Evolutionary conservation across 2,113 vertebrate genomes (phyloP), one percentile per base, ranked within the genome.

Genomic region (Sciurus niger): DNA sequence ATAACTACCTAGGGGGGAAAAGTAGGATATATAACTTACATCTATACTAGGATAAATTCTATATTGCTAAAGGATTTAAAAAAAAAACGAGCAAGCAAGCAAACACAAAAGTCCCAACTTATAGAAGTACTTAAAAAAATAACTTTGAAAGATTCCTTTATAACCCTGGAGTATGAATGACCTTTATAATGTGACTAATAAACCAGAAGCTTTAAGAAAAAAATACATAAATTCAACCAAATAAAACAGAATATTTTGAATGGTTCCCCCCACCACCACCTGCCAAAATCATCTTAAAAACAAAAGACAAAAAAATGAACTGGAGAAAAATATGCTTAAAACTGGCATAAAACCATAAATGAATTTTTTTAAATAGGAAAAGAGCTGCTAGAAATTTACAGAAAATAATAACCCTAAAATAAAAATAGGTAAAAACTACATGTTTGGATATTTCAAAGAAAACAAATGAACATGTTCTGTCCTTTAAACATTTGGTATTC

Each of bases 401-500:
- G 32, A 82, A n/a, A 53, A 76, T 65, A 46, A 70, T 76, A 89
- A 77, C 8, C 74, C 1, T 76, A 80, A 51, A 84, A 67, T 93
- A 84, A 92, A 96, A 70, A 73, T 82, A 40, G 48, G 34, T 67
- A 89, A 80, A 94, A 93, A 70, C 43, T n/a, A 74, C 0, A n/a
- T 55, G 60, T 37, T 53, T 25, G 65, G 43, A 51, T 68, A 48
- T 22, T 83, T 84, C 32, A 84, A 92, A 70, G 53, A 65, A 60
- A 40, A 92, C 65, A 89, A 89, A 87, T 58, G 34, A 18, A 30
- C 22, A 51, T 18, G 4, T 37, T 93, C 22, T 72, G 7, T 6
- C 73, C 8, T 79, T 85, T 89, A 93, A 73, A 46, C n/a, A 80
- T 74, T 48, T 74, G 65, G 34, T 82, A 82, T 76, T 40, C 79